These are phyloP conservation scores for Myrmecophaga tridactyla DNA, from an alignment of 2,113 vertebrate genomes.

Conservation along the genomic window DNA sequence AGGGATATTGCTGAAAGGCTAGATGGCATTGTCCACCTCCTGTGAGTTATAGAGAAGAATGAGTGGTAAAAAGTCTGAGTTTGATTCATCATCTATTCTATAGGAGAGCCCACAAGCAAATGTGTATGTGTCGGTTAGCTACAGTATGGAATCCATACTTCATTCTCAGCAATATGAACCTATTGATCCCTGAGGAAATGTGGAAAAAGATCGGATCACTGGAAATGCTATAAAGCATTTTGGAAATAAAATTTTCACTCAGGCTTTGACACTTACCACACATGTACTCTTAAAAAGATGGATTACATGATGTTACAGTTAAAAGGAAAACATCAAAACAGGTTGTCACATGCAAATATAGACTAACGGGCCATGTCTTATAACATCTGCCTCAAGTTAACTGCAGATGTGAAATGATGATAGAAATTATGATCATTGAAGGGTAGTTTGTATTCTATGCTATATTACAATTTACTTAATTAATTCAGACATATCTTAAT, in stretches of 20 bases:
- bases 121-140: neutral
- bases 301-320: constrained; percentile 83
- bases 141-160: neutral
- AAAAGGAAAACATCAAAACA: constrained; percentile 84
- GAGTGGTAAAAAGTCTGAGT: neutral
- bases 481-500: constrained; percentile 82
- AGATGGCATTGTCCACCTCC: no score
- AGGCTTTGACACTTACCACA: constrained; percentile 79
- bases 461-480: constrained; percentile 81
- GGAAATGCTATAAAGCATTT: constrained; percentile 72
- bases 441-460: constrained; percentile 75
- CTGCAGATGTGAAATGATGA: constrained; percentile 83
- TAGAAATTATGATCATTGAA: constrained; percentile 79
- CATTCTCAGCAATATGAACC: neutral
- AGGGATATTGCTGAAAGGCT: neutral
- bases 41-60: neutral
- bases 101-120: neutral
- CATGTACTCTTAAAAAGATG: constrained; percentile 73
- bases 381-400: constrained; percentile 83
- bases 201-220: constrained; percentile 41
- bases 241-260: constrained; percentile 70
- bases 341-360: constrained; percentile 81
- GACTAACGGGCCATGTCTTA: constrained; percentile 76
- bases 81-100: neutral
- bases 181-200: neutral